phyloP scores from a whole-genome alignment of 2,888 invertebrate species.

The Andrena dorsata region DNA sequence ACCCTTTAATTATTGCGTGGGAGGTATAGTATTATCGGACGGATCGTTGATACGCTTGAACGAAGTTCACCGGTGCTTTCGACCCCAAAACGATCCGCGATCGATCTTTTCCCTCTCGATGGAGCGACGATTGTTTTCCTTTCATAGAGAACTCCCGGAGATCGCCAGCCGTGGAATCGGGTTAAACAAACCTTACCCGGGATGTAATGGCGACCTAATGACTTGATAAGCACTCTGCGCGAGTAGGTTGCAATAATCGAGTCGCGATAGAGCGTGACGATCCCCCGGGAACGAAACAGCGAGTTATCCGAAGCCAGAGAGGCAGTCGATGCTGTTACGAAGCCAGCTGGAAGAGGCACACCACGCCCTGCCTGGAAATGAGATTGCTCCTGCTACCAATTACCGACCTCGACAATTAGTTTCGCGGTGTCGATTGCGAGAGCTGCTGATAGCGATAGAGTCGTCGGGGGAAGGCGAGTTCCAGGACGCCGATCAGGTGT shows the following conservation, averaged over 20 bases:
- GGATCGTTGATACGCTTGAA: constrained; percentile 57
- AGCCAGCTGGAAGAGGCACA: constrained; percentile 34
- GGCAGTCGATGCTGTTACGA: constrained; percentile 34
- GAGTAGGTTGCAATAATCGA: constrained; percentile 52
- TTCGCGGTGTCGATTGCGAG: constrained; percentile 62
- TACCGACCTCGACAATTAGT: constrained; percentile 66
- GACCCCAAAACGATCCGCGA: constrained; percentile 36
- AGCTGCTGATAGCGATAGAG: constrained; percentile 29
- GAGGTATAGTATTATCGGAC: constrained; percentile 38
- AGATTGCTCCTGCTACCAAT: constrained; percentile 58
- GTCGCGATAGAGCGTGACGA: constrained; percentile 37
- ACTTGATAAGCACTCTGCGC: constrained; percentile 75
- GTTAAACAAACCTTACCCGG: constrained; percentile 73
- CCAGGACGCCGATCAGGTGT: constrained; percentile 14
- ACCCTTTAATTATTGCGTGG: constrained; percentile 61
- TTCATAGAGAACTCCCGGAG: constrained; percentile 17
- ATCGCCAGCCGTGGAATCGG: constrained; percentile 53
- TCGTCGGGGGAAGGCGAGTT: neutral
- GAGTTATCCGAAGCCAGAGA: constrained; percentile 45
- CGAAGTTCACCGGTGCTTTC: constrained; percentile 23
- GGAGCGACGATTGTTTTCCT: constrained; percentile 40
- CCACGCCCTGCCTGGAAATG: constrained; percentile 63
- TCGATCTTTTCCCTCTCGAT: constrained; percentile 28
- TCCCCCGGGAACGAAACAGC: constrained; percentile 54
- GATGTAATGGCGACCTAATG: constrained; percentile 73